Evolutionary conservation across 2,113 vertebrate species (phyloP).

Genomic region (Otocyon megalotis): DNA sequence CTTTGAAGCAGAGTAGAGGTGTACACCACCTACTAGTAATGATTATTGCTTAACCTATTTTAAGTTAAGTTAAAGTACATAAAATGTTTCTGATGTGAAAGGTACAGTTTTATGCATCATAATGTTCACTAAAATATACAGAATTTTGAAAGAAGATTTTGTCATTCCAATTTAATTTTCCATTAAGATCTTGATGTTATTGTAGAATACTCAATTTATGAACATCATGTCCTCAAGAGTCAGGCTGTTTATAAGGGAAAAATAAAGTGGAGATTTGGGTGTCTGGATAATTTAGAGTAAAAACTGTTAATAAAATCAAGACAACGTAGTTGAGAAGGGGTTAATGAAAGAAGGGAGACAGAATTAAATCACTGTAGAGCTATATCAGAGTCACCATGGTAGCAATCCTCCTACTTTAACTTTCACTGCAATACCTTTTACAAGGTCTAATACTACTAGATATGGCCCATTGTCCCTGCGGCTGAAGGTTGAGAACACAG

Average conservation of each 20-base stretch:
- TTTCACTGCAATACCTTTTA: not conserved
- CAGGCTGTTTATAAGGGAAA: not conserved
- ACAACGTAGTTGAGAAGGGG: not conserved
- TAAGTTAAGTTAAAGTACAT: constrained; percentile 52
- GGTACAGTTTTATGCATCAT: constrained; percentile 27
- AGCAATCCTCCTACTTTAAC: not conserved
- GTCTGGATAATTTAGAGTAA: constrained; percentile 38
- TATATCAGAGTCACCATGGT: not conserved
- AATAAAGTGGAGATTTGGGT: not conserved
- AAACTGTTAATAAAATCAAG: not conserved
- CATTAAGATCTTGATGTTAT: not conserved
- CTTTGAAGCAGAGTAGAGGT: constrained; percentile 34
- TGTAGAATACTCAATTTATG: not conserved
- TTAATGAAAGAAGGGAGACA: not conserved
- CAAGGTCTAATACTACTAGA: not conserved
- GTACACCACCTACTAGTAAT: not conserved
- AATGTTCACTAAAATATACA: constrained; percentile 33
- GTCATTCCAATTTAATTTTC: not conserved
- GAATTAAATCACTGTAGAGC: not conserved
- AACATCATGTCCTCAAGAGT: not conserved
- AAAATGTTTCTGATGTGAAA: constrained; percentile 45
- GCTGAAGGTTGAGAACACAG: not conserved
- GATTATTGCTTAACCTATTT: not conserved
- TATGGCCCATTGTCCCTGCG: not conserved
- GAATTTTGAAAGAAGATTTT: constrained; percentile 38